Evolutionary conservation across 2,113 vertebrate genomes (phyloP).

Genomic region (Galbula dea): DNA sequence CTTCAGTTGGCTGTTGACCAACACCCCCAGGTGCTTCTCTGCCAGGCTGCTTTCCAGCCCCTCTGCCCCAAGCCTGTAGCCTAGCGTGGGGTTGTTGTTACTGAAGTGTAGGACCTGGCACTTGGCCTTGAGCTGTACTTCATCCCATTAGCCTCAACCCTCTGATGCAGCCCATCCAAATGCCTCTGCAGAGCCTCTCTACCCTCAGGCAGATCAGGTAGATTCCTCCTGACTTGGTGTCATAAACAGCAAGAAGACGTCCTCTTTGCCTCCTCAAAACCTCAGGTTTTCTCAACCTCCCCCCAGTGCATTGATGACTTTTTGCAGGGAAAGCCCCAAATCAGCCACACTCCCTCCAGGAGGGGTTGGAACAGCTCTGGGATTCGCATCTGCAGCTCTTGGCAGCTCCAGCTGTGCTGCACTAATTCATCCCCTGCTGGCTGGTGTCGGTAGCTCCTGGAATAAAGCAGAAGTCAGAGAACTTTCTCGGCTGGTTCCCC

Average conservation of each 20-base stretch:
- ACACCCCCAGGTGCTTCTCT: no score
- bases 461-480: conserved; percentile 8
- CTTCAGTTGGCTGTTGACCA: no score
- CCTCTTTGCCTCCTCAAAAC: not conserved
- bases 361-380: not conserved
- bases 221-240: no score
- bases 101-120: no score
- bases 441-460: not conserved
- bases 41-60: no score
- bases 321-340: not conserved
- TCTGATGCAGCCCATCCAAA: no score
- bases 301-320: not conserved
- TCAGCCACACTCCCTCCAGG: not conserved
- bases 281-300: not conserved
- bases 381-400: not conserved
- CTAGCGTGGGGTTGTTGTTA: no score
- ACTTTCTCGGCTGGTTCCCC: not conserved
- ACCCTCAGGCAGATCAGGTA: no score
- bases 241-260: not conserved
- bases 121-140: no score
- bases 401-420: conserved; percentile 4
- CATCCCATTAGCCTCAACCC: no score
- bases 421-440: not conserved
- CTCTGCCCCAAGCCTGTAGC: no score
- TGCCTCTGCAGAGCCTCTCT: no score